Conservation (phyloP, 2,888 invertebrate species). For the Amphipyra berbera region DNA sequence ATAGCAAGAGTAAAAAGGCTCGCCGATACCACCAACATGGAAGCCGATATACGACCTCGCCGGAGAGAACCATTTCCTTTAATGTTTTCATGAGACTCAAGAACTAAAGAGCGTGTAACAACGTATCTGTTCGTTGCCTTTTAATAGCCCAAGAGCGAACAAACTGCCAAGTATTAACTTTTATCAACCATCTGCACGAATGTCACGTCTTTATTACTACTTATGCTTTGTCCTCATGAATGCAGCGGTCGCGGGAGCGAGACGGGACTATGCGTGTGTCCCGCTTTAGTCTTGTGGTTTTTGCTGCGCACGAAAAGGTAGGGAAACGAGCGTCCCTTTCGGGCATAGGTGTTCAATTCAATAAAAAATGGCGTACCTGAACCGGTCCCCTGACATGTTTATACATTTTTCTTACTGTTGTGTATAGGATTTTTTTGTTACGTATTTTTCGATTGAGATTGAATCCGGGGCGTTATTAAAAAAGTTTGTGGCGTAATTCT, state of each 20-base stretch:
- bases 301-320: constrained; percentile 75
- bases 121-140: constrained; percentile 85
- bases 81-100: constrained; percentile 86
- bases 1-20: constrained; percentile 83
- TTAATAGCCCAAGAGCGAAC: constrained; percentile 85
- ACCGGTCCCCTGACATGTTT: constrained; percentile 87
- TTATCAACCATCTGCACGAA: constrained; percentile 89
- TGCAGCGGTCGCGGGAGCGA: constrained; percentile 74
- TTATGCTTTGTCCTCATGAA: constrained; percentile 88
- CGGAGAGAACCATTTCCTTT: constrained; percentile 82
- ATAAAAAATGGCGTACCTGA: constrained; percentile 89
- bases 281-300: constrained; percentile 69
- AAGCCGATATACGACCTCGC: constrained; percentile 80
- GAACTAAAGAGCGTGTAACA: constrained; percentile 86
- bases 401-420: constrained; percentile 87
- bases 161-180: constrained; percentile 87
- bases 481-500: constrained; percentile 84
- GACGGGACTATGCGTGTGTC: constrained; percentile 69
- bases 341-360: constrained; percentile 86
- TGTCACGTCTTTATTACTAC: constrained; percentile 89
- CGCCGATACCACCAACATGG: constrained; percentile 81
- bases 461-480: constrained; percentile 87
- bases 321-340: constrained; percentile 79
- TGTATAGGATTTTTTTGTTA: constrained; percentile 80
- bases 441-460: constrained; percentile 87